A percentile compares a stretch with the other conserved stretches of the same genome.
These are phyloP conservation scores for Drosophila nannoptera DNA, from an alignment of 1,140 invertebrate genomes.

Conservation along the genomic window DNA sequence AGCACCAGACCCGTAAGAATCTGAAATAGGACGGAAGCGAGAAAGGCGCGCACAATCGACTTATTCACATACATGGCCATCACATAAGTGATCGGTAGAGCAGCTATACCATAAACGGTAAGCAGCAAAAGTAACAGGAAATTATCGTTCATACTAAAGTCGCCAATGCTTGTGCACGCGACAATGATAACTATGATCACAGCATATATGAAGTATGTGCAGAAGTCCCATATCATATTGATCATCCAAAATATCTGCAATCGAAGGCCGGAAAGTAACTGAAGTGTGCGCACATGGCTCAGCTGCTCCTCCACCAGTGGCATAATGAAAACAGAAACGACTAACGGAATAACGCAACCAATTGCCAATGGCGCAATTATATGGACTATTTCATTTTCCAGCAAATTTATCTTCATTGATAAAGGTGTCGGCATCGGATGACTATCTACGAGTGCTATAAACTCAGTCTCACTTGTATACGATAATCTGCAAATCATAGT, in stretches of 20 bases:
- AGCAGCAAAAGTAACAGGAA: constrained; percentile 48
- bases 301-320: constrained; percentile 61
- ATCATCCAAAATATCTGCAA: constrained; percentile 58
- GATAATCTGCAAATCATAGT: constrained; percentile 27
- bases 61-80: constrained; percentile 55
- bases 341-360: constrained; percentile 59
- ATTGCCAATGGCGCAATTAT: constrained; percentile 54
- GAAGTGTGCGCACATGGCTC: constrained; percentile 45
- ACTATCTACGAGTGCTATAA: constrained; percentile 33
- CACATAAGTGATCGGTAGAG: constrained; percentile 60
- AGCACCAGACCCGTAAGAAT: constrained; percentile 51
- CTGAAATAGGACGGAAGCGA: constrained; percentile 61
- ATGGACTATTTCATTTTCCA: constrained; percentile 67
- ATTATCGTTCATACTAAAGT: constrained; percentile 53
- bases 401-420: constrained; percentile 53
- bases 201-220: constrained; percentile 55
- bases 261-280: constrained; percentile 57
- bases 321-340: constrained; percentile 63
- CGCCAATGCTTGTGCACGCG: constrained; percentile 43
- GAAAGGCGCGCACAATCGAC: constrained; percentile 48
- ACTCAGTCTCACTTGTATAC: constrained; percentile 18
- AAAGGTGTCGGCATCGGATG: constrained; percentile 56
- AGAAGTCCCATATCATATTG: constrained; percentile 61
- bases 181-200: constrained; percentile 61
- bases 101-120: constrained; percentile 51